phyloP scores from a whole-genome alignment of 2,888 invertebrate genomes.

The Xestia ashworthii region DNA sequence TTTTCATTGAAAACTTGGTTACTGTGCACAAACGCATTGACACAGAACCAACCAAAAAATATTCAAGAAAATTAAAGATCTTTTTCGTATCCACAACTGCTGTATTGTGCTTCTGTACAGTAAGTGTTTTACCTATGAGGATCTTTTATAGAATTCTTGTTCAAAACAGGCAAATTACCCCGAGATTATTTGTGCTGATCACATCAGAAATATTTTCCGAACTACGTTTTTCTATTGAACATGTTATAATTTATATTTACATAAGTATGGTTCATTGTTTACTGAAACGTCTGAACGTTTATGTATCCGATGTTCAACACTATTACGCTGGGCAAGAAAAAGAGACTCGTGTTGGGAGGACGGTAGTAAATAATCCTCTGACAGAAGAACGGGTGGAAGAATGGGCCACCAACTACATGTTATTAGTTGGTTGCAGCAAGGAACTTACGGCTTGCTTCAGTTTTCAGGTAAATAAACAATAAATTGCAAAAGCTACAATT shows the following conservation, averaged over 20 bases:
- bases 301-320: not conserved
- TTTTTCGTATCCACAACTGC: not conserved
- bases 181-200: not conserved
- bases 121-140: not conserved
- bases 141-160: not conserved
- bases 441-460: conserved; percentile 23
- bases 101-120: not conserved
- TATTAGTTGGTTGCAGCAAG: conserved; percentile 23
- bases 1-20: not conserved
- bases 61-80: not conserved
- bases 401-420: conserved; percentile 36
- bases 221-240: conserved; percentile 20
- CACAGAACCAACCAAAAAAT: not conserved
- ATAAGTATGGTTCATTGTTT: conserved; percentile 1
- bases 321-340: not conserved
- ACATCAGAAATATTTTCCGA: not conserved
- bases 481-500: no score
- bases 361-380: not conserved
- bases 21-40: not conserved
- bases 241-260: conserved; percentile 19
- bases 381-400: not conserved
- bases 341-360: no score
- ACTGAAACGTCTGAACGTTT: conserved; percentile 5
- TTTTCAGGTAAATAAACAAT: conserved; percentile 8
- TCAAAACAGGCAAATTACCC: accelerated